A percentile compares a stretch with the other conserved stretches of the same genome.
Evolutionary conservation across 2,797 vertebrate genomes (phyloP).

Genomic region (Atherinosoma microstoma): DNA sequence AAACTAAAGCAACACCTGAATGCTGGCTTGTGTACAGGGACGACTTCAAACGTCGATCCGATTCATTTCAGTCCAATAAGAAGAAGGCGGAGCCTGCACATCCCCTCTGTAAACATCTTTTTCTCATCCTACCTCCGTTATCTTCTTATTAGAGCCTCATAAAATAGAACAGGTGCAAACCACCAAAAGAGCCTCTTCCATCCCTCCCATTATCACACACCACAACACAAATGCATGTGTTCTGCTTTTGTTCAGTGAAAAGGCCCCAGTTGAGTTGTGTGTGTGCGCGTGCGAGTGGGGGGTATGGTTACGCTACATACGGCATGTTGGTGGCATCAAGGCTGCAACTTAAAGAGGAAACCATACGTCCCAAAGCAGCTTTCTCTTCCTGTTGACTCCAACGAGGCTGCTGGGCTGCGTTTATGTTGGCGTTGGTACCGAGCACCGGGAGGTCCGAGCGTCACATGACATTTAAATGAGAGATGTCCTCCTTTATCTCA

Average conservation of each 20-base stretch:
- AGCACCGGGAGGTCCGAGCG: conserved; percentile 26
- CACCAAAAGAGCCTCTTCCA: conserved; percentile 71
- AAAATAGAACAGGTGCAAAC: conserved; percentile 85
- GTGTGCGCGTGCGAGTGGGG: conserved; percentile 60
- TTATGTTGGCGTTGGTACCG: conserved; percentile 4
- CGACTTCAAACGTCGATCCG: conserved; percentile 60
- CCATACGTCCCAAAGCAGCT: conserved; percentile 60
- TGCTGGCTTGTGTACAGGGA: conserved; percentile 12
- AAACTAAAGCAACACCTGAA: neutral
- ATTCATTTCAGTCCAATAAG: conserved; percentile 70
- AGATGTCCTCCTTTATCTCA: neutral
- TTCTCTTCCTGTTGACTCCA: conserved; percentile 46
- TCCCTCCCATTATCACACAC: conserved; percentile 70
- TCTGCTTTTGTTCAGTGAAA: conserved; percentile 81
- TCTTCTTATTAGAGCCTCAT: conserved; percentile 84
- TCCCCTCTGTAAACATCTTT: conserved; percentile 50
- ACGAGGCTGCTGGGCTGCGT: conserved; percentile 30
- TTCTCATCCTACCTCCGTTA: conserved; percentile 60
- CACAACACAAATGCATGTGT: conserved; percentile 74
- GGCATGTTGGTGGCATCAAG: conserved; percentile 68
- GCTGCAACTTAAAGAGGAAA: conserved; percentile 59
- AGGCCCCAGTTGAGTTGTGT: conserved; percentile 74
- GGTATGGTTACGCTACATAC: conserved; percentile 62
- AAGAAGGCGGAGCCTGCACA: conserved; percentile 46
- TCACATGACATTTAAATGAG: conserved; percentile 1